Evolutionary conservation across 2,888 invertebrate genomes (phyloP).

Genomic region (Rapana venosa): DNA sequence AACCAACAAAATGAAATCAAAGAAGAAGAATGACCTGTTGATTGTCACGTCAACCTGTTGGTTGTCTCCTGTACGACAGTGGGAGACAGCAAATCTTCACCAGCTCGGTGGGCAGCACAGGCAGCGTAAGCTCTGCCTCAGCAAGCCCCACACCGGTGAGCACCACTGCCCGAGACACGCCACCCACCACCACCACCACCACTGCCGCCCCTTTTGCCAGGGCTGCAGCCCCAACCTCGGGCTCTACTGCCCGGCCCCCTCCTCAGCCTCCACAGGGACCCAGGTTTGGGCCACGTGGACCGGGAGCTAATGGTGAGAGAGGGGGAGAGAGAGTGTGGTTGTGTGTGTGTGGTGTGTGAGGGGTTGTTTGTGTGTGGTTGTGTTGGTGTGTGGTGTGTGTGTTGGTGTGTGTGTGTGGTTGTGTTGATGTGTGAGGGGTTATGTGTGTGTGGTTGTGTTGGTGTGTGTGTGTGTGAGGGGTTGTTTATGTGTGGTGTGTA

Average conservation of each 20-base stretch:
- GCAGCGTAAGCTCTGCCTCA: background rate
- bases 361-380: background rate
- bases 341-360: background rate
- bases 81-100: background rate
- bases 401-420: background rate
- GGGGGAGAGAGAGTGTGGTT: background rate
- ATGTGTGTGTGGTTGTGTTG: background rate
- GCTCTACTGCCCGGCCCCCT: background rate
- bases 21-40: background rate
- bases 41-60: background rate
- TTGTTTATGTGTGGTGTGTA: no score
- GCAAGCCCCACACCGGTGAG: background rate
- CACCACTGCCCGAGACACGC: background rate
- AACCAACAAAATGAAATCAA: no score
- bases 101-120: background rate
- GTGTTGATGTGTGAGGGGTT: no score
- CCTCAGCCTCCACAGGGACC: background rate
- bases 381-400: background rate
- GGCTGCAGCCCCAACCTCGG: background rate
- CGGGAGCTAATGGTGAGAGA: conserved; percentile 13
- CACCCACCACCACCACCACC: background rate
- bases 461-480: background rate
- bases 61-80: background rate
- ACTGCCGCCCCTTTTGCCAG: background rate
- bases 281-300: background rate